phyloP scores from a whole-genome alignment of 2,113 vertebrate genomes.

The Anolis sagrei region DNA sequence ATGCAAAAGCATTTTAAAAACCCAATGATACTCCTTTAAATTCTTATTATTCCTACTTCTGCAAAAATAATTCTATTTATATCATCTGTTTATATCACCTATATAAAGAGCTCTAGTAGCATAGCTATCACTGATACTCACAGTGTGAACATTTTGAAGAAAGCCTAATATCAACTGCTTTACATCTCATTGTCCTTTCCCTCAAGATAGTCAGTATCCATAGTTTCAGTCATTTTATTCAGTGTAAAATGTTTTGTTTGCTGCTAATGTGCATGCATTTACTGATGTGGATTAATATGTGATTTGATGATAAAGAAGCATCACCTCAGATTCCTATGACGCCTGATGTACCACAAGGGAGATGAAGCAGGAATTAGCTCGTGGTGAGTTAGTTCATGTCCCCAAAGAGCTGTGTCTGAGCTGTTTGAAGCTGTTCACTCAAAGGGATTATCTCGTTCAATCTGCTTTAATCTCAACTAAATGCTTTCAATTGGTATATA shows the following conservation, averaged over 20 bases:
- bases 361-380: slow-evolving; percentile 76
- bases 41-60: slow-evolving; percentile 18
- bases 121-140: not conserved
- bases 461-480: slow-evolving; percentile 91
- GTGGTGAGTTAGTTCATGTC: slow-evolving; percentile 74
- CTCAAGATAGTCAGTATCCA: slow-evolving; percentile 15
- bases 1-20: not conserved
- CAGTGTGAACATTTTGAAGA: slow-evolving; percentile 16
- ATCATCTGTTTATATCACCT: not conserved
- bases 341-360: slow-evolving; percentile 61
- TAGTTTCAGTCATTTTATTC: slow-evolving; percentile 25
- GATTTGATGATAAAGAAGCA: slow-evolving; percentile 22
- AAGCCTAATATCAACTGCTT: slow-evolving; percentile 49
- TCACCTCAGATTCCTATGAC: not conserved
- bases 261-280: not conserved
- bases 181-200: slow-evolving; percentile 50
- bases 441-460: slow-evolving; percentile 88
- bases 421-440: slow-evolving; percentile 87
- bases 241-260: slow-evolving; percentile 14
- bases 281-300: slow-evolving; percentile 1
- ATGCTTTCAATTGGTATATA: slow-evolving; percentile 83
- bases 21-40: not conserved
- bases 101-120: slow-evolving; percentile 2
- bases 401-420: slow-evolving; percentile 77
- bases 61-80: not conserved